Evolutionary conservation across 2,888 invertebrate species (phyloP).

Genomic region (Sminthurides aquaticus): DNA sequence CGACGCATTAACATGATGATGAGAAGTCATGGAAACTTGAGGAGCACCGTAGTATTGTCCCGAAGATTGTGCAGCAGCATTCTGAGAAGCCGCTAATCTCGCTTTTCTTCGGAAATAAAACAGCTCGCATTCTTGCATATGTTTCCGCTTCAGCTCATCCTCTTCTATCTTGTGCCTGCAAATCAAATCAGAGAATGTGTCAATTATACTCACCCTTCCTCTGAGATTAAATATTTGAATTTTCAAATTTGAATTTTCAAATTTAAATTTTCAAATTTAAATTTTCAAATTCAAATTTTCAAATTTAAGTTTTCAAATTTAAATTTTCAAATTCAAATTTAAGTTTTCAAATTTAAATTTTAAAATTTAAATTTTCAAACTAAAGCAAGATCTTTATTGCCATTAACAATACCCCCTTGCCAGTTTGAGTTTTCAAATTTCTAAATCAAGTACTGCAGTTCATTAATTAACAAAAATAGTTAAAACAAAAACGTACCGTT

Average conservation of each 20-base stretch:
- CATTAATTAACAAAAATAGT: neutral
- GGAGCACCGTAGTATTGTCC: slow-evolving; percentile 24
- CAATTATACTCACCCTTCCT: too few relatives aligned
- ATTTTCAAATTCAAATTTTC: too few relatives aligned
- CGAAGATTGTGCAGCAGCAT: slow-evolving; percentile 10
- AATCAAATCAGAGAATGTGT: slow-evolving; percentile 20
- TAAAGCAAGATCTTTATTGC: too few relatives aligned
- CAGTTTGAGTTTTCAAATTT: too few relatives aligned
- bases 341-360: too few relatives aligned
- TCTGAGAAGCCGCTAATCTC: slow-evolving; percentile 24
- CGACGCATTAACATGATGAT: neutral
- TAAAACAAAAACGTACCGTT: slow-evolving; percentile 29
- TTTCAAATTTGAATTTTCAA: too few relatives aligned
- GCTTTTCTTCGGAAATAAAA: slow-evolving; percentile 42
- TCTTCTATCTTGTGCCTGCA: slow-evolving; percentile 52
- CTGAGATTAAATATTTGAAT: too few relatives aligned
- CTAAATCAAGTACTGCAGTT: too few relatives aligned
- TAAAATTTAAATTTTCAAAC: too few relatives aligned
- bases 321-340: neutral
- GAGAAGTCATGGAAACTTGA: neutral
- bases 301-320: too few relatives aligned
- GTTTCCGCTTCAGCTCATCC: slow-evolving; percentile 52
- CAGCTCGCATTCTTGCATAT: slow-evolving; percentile 46
- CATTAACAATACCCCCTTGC: too few relatives aligned
- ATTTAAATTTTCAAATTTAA: too few relatives aligned